These are phyloP conservation scores for Craterocephalus amniculus DNA, from an alignment of 2,797 vertebrate species.

Conservation along the genomic window DNA sequence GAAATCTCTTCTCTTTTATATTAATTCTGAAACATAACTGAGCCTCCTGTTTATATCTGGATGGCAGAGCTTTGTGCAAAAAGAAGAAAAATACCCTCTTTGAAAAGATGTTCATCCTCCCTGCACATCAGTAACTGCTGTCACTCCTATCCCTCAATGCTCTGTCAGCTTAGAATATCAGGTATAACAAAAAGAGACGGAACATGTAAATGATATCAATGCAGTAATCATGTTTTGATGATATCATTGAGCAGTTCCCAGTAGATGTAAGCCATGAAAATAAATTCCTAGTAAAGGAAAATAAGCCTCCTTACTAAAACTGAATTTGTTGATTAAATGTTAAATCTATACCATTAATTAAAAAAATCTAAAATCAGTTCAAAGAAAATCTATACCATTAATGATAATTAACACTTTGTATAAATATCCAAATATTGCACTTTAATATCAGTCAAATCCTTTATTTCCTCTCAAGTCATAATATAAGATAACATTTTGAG, in stretches of 20 bases:
- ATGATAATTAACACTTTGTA: background rate
- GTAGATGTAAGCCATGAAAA: background rate
- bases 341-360: background rate
- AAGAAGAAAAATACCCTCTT: background rate
- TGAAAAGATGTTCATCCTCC: conserved; percentile 6
- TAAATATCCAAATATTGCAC: background rate
- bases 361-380: too few relatives aligned
- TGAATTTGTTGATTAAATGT: background rate
- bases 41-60: background rate
- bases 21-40: background rate
- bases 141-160: background rate
- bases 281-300: too few relatives aligned
- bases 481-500: background rate
- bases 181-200: background rate
- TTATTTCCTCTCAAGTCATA: background rate
- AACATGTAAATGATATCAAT: background rate
- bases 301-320: background rate
- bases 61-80: background rate
- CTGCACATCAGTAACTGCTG: background rate
- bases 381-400: background rate
- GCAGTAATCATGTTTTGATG: background rate
- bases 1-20: background rate
- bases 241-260: background rate
- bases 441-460: background rate
- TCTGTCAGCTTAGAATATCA: conserved; percentile 1